Percentiles rank a stretch among this genome's conserved stretches.
phyloP scores from a whole-genome alignment of 2,113 vertebrate species.

The Brachyhypopomus gauderio region DNA sequence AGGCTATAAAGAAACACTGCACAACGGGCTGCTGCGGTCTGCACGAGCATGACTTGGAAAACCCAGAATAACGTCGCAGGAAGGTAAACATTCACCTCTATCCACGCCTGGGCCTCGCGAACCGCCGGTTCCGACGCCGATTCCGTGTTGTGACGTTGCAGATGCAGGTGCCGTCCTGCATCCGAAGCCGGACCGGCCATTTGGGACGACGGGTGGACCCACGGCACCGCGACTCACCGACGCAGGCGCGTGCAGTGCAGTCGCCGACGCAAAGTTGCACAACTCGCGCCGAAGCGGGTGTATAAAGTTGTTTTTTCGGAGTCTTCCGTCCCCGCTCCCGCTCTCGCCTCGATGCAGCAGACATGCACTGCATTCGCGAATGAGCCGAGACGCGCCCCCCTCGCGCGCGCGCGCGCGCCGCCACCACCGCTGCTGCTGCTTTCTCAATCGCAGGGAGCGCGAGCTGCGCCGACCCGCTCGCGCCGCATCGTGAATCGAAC shows the following conservation, averaged over 20 bases:
- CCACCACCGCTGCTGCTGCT: too few species aligned
- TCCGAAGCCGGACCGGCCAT: constrained; percentile 86
- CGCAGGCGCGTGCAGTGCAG: too few species aligned
- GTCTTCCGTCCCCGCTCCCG: neutral
- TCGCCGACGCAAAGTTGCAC: too few species aligned
- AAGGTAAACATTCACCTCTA: constrained; percentile 81
- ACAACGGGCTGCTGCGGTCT: neutral
- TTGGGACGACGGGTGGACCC: too few species aligned
- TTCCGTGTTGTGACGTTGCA: constrained; percentile 73
- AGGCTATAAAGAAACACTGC: neutral
- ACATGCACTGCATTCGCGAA: constrained; percentile 60
- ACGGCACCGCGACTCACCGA: too few species aligned
- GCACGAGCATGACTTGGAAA: neutral
- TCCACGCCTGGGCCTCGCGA: constrained; percentile 91
- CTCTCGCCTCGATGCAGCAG: constrained; percentile 56
- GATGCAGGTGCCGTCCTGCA: constrained; percentile 62
- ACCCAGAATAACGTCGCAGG: neutral
- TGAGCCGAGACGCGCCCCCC: constrained; percentile 50
- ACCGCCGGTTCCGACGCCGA: constrained; percentile 80
- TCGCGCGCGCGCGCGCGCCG: too few species aligned
- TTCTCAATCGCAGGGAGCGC: constrained; percentile 34
- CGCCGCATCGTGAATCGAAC: constrained; percentile 60
- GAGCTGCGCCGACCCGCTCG: constrained; percentile 51
- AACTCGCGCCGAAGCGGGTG: neutral
- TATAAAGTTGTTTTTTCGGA: constrained; percentile 30